Evolutionary conservation across 2,888 invertebrate genomes (phyloP).

Genomic region (Pilophorus perplexus): DNA sequence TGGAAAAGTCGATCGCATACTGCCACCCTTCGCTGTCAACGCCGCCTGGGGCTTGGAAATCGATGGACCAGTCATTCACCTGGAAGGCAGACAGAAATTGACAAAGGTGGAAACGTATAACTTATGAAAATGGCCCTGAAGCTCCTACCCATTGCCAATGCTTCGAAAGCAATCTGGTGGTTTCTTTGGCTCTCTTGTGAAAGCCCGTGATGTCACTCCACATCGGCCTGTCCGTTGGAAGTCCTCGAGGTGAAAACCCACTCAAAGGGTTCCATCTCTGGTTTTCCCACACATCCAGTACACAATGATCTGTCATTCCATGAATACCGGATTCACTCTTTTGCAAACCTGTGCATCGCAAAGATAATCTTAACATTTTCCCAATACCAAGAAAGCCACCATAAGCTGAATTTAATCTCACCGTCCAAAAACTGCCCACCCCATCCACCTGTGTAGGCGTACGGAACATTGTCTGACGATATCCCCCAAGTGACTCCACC

Average conservation of each 20-base stretch:
- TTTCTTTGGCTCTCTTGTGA: constrained; percentile 79
- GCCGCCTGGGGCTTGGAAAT: constrained; percentile 84
- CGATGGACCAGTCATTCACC: constrained; percentile 89
- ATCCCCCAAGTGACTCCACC: constrained; percentile 88
- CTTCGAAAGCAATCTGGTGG: constrained; percentile 77
- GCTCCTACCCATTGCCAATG: constrained; percentile 82
- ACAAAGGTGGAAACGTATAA: neutral
- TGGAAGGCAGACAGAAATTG: constrained; percentile 49
- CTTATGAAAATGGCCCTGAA: neutral
- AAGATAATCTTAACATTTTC: neutral
- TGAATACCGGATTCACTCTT: constrained; percentile 62
- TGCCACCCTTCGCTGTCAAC: constrained; percentile 93
- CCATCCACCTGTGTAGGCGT: constrained; percentile 87
- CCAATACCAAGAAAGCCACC: neutral
- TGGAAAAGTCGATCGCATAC: constrained; percentile 88
- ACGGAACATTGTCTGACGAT: constrained; percentile 82
- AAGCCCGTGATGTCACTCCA: constrained; percentile 89
- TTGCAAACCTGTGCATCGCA: constrained; percentile 53
- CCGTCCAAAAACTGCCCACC: constrained; percentile 70
- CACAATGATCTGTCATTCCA: constrained; percentile 79
- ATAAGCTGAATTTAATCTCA: constrained; percentile 8
- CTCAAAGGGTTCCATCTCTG: constrained; percentile 91
- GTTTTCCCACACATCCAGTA: constrained; percentile 88
- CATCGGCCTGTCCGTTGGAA: constrained; percentile 83
- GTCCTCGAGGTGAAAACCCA: constrained; percentile 80